Conservation (phyloP, 2,888 invertebrate genomes). For the Sphaeridia pumilis region DNA sequence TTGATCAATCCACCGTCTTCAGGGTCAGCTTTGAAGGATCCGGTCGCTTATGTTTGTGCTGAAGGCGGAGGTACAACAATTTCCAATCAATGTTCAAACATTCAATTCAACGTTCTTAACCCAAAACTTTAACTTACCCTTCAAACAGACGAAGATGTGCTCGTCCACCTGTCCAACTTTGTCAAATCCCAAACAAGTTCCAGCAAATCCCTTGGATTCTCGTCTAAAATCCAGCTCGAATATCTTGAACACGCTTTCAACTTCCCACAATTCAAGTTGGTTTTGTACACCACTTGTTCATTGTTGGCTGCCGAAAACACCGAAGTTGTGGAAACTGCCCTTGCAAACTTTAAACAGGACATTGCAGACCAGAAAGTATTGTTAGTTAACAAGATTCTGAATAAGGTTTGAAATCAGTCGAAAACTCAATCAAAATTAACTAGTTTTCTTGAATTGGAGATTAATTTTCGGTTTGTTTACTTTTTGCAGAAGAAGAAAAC, state of each 20-base stretch:
- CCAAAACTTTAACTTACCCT: neutral
- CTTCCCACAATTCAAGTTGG: constrained; percentile 23
- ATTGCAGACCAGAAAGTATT: constrained; percentile 9
- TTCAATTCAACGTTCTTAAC: neutral
- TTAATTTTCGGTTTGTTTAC: too few relatives aligned
- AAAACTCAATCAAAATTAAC: constrained; percentile 13
- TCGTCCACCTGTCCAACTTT: constrained; percentile 23
- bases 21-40: constrained; percentile 31
- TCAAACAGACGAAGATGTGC: constrained; percentile 22
- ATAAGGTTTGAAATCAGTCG: neutral
- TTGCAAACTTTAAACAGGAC: constrained; percentile 13
- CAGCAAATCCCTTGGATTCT: constrained; percentile 3
- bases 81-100: neutral
- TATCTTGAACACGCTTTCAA: constrained; percentile 23
- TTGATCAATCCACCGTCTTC: constrained; percentile 32
- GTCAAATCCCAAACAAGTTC: constrained; percentile 17
- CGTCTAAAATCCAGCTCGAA: constrained; percentile 18
- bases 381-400: constrained; percentile 9
- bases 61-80: constrained; percentile 23
- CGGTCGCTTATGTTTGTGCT: constrained; percentile 28
- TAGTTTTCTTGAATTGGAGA: neutral
- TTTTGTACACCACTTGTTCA: constrained; percentile 32
- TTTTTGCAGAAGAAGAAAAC: constrained; percentile 5
- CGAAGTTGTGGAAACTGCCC: constrained; percentile 21
- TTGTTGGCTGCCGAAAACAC: constrained; percentile 22